Evolutionary conservation across 2,888 invertebrate genomes (phyloP).

Genomic region (Aelia acuminata): DNA sequence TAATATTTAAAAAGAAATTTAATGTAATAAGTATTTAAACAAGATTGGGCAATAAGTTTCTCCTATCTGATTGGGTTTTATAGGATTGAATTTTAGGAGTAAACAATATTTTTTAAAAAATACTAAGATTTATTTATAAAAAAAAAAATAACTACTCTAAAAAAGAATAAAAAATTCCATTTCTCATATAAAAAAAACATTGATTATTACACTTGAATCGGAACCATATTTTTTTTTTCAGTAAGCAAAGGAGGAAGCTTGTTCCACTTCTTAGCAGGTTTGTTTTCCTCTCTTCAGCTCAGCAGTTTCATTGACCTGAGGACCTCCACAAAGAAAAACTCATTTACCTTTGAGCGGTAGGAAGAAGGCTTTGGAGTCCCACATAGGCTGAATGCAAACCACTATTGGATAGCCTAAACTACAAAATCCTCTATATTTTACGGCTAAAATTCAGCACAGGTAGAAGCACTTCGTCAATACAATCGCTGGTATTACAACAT

Average conservation of each 20-base stretch:
- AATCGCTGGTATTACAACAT: neutral
- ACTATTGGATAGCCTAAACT: neutral
- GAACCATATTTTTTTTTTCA: no score
- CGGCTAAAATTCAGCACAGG: neutral
- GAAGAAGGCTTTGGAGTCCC: neutral
- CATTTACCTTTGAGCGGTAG: neutral
- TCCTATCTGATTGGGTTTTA: no score
- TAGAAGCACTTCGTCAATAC: neutral
- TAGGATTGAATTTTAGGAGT: no score
- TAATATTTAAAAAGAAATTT: no score
- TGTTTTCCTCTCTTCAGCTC: neutral
- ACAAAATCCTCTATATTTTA: neutral
- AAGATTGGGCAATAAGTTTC: no score
- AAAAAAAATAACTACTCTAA: no score
- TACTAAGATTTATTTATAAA: no score
- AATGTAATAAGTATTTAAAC: no score
- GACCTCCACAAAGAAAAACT: slow-evolving; percentile 6
- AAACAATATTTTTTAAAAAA: no score
- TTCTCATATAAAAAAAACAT: no score
- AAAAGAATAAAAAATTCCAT: no score
- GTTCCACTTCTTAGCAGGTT: neutral
- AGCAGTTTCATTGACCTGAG: slow-evolving; percentile 3
- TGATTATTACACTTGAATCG: no score
- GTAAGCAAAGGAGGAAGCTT: neutral
- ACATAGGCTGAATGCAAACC: neutral